Evolutionary conservation across 1,140 invertebrate genomes (phyloP).

Genomic region (Drosophila mojavensis): DNA sequence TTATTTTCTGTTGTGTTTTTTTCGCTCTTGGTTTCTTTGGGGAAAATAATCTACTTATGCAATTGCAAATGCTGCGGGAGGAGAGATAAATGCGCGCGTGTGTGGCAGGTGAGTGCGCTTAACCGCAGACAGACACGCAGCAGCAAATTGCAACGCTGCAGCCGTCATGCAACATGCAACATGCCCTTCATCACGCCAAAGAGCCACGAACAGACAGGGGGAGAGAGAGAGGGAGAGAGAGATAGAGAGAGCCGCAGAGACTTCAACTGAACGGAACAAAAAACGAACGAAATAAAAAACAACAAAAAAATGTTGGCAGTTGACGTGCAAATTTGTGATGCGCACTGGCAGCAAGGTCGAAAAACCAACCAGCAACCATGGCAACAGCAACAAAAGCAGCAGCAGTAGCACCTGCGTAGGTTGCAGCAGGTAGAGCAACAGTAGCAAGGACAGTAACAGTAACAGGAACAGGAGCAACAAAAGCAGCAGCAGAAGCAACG

Average conservation of each 20-base stretch:
- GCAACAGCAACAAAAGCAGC: slow-evolving; percentile 4
- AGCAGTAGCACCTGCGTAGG: background rate
- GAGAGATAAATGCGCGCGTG: slow-evolving; percentile 22
- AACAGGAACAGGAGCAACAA: background rate
- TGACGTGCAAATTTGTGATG: slow-evolving; percentile 43
- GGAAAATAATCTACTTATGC: slow-evolving; percentile 32
- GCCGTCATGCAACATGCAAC: slow-evolving; percentile 10
- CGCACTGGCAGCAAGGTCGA: background rate
- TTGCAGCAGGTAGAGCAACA: too few species aligned
- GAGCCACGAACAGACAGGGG: slow-evolving; percentile 14
- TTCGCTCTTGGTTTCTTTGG: slow-evolving; percentile 13
- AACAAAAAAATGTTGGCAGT: slow-evolving; percentile 18
- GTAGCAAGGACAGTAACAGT: background rate
- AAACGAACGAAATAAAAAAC: slow-evolving; percentile 10
- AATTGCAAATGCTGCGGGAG: slow-evolving; percentile 2
- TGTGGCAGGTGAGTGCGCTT: slow-evolving; percentile 39
- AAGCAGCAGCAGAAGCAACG: too few species aligned
- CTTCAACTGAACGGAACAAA: slow-evolving; percentile 34
- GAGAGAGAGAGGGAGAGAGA: too few species aligned
- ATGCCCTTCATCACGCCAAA: too few species aligned
- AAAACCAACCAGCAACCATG: background rate
- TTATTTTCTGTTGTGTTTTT: slow-evolving; percentile 2
- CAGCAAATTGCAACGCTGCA: slow-evolving; percentile 67
- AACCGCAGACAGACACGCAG: slow-evolving; percentile 60
- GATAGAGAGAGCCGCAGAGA: slow-evolving; percentile 26